Conservation (phyloP, 2,113 vertebrate genomes). For the Lasiurus cinereus region DNA sequence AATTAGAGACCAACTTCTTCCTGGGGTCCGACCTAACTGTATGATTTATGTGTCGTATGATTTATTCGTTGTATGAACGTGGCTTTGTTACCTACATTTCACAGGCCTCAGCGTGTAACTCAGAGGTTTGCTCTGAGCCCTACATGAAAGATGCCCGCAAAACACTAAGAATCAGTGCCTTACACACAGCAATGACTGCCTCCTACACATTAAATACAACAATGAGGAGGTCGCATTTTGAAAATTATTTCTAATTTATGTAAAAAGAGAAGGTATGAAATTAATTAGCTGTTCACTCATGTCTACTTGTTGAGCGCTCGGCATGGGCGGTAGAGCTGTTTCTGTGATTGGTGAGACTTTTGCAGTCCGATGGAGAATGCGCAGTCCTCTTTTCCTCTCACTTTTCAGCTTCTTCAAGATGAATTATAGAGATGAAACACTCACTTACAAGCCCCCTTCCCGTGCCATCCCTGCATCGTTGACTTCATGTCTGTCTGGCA, state of each 20-base stretch:
- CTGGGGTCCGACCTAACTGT: background rate
- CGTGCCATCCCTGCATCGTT: background rate
- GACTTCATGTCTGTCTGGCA: background rate
- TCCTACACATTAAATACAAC: background rate
- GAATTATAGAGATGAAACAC: background rate
- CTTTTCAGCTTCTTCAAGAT: background rate
- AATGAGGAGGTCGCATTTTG: background rate
- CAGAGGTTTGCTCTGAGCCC: background rate
- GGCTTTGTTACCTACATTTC: background rate
- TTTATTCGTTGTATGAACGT: background rate
- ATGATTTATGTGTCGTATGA: too few relatives aligned
- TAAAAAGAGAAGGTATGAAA: background rate
- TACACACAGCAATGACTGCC: background rate
- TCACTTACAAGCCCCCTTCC: constrained; percentile 5
- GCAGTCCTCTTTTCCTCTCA: background rate
- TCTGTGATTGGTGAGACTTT: background rate
- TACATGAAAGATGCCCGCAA: background rate
- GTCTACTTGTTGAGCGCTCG: background rate
- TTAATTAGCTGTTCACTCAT: background rate
- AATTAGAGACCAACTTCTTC: background rate
- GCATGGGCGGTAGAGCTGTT: background rate
- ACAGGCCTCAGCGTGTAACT: background rate
- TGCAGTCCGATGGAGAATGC: background rate
- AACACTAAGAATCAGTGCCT: background rate
- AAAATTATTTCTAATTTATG: background rate